These are phyloP conservation scores for Nemoura dubitans DNA, from an alignment of 2,888 invertebrate species.

Conservation along the genomic window DNA sequence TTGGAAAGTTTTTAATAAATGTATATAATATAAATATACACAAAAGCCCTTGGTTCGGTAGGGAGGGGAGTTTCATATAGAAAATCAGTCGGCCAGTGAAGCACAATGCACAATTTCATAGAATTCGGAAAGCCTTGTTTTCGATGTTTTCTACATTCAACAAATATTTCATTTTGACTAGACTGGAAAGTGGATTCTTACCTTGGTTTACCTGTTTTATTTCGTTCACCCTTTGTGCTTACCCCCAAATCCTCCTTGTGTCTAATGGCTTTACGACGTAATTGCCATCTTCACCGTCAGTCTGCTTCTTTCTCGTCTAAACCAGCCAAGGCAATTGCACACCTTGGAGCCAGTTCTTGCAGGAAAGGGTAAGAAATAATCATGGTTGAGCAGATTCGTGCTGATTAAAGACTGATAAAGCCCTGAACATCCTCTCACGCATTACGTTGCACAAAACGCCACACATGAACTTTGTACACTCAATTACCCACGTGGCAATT, in stretches of 20 bases:
- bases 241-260: neutral
- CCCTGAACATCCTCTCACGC: neutral
- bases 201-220: neutral
- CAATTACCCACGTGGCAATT: neutral
- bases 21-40: neutral
- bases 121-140: neutral
- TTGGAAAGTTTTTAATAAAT: slow-evolving; percentile 1
- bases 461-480: neutral
- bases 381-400: slow-evolving; percentile 5
- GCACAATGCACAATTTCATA: neutral
- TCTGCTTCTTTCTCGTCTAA: neutral
- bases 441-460: neutral
- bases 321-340: neutral
- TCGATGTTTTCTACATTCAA: neutral
- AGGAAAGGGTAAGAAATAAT: slow-evolving; percentile 7
- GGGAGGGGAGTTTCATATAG: neutral
- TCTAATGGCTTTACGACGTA: neutral
- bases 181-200: neutral
- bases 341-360: neutral
- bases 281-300: neutral
- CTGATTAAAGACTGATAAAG: neutral
- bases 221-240: neutral
- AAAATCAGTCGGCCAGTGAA: neutral
- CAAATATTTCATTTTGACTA: neutral
- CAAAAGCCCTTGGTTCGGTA: neutral